phyloP scores from a whole-genome alignment of 92 coral and sea anemone genomes.

The Zoanthus sociatus region DNA sequence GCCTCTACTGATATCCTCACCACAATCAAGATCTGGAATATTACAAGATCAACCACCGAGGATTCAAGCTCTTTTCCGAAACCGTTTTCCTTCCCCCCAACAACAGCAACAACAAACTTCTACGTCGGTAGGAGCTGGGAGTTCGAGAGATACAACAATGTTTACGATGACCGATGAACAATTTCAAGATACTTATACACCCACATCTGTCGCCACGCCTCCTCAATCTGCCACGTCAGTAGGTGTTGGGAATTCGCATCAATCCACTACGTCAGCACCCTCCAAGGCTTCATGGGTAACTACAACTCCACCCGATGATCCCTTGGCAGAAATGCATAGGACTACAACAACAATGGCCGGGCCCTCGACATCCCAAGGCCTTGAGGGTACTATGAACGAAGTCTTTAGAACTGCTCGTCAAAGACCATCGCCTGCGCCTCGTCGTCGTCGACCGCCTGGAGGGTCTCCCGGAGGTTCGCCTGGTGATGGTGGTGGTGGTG shows the following conservation, averaged over 20 bases:
- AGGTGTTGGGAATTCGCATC: not conserved
- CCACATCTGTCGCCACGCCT: not conserved
- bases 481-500: not conserved
- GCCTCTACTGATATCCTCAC: too few species aligned
- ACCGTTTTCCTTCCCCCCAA: not conserved
- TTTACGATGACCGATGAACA: not conserved
- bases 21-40: too few species aligned
- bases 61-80: too few species aligned
- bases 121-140: not conserved
- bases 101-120: not conserved
- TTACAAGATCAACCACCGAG: too few species aligned
- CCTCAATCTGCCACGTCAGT: not conserved
- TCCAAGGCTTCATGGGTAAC: too few species aligned
- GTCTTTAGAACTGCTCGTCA: not conserved
- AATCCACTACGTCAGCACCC: too few species aligned
- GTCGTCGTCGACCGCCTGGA: not conserved
- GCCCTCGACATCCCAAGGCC: not conserved
- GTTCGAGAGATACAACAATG: not conserved
- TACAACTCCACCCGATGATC: not conserved
- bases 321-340: not conserved
- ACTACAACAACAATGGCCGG: not conserved
- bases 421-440: not conserved
- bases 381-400: not conserved
- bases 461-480: too few species aligned
- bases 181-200: not conserved